Conservation (phyloP, 2,113 vertebrate genomes). For the Sinosuthora webbiana region DNA sequence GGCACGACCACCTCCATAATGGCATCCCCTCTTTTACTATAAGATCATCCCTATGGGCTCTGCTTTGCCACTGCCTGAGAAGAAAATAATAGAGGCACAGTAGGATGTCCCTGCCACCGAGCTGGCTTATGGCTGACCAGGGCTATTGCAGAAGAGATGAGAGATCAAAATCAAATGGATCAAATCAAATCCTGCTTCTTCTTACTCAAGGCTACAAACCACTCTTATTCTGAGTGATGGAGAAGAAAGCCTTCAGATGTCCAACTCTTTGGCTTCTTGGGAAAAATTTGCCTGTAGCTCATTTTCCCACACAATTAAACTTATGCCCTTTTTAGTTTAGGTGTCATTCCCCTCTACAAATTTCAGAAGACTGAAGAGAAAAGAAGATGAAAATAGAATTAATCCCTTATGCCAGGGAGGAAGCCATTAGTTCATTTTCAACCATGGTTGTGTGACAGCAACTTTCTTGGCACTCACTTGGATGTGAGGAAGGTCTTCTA, state of each 20-base stretch:
- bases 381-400: not conserved
- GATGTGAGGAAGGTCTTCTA: not conserved
- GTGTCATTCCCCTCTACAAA: not conserved
- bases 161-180: not conserved
- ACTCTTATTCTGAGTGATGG: not conserved
- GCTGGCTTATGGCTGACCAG: not conserved
- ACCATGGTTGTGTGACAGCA: not conserved
- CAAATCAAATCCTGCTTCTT: not conserved
- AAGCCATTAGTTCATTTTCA: not conserved
- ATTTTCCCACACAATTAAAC: not conserved
- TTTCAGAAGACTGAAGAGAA: not conserved
- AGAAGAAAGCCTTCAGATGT: not conserved
- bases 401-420: not conserved
- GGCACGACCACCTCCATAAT: not conserved
- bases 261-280: not conserved
- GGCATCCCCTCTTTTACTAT: not conserved
- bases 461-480: not conserved
- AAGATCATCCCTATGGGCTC: not conserved
- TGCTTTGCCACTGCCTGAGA: not conserved
- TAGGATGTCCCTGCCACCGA: not conserved
- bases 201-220: not conserved
- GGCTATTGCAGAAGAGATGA: not conserved
- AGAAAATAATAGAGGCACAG: not conserved
- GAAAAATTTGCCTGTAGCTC: not conserved
- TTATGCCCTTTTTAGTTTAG: not conserved